Conservation (phyloP, 2,888 invertebrate species). For the Cloeon dipterum region DNA sequence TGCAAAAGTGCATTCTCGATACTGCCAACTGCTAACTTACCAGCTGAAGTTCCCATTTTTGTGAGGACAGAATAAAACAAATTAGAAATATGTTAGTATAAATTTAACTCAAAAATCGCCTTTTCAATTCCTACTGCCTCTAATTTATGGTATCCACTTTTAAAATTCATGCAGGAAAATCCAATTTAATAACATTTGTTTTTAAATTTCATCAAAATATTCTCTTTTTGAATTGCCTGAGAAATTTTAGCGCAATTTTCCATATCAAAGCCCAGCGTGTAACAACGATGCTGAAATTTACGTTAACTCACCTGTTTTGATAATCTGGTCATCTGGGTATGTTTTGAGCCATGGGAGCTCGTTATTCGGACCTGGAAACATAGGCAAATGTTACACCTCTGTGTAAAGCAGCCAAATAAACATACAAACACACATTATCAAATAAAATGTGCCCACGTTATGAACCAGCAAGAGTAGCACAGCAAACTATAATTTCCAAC, state of each 20-base stretch:
- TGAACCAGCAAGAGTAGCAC: too few species aligned
- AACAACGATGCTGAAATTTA: conserved; percentile 6
- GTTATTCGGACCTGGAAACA: conserved; percentile 6
- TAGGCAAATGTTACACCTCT: too few species aligned
- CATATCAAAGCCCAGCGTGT: conserved; percentile 1
- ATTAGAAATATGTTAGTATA: conserved; percentile 4
- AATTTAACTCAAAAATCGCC: conserved; percentile 3
- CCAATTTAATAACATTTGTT: neutral
- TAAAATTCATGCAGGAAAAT: neutral
- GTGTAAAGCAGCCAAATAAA: too few species aligned
- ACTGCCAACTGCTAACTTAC: too few species aligned
- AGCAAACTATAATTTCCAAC: too few species aligned
- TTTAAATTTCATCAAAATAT: neutral
- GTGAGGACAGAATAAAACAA: conserved; percentile 4
- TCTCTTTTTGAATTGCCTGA: neutral
- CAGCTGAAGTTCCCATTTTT: too few species aligned
- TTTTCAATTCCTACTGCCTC: neutral
- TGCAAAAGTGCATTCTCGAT: too few species aligned
- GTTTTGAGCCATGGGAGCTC: conserved; percentile 41
- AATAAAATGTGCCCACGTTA: neutral
- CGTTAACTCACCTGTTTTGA: conserved; percentile 73
- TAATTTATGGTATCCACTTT: neutral
- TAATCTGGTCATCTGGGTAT: conserved; percentile 51
- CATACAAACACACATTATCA: neutral
- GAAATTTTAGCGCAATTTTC: neutral